Conservation (phyloP, 2,888 invertebrate genomes). For the Drosophila crucigera region DNA sequence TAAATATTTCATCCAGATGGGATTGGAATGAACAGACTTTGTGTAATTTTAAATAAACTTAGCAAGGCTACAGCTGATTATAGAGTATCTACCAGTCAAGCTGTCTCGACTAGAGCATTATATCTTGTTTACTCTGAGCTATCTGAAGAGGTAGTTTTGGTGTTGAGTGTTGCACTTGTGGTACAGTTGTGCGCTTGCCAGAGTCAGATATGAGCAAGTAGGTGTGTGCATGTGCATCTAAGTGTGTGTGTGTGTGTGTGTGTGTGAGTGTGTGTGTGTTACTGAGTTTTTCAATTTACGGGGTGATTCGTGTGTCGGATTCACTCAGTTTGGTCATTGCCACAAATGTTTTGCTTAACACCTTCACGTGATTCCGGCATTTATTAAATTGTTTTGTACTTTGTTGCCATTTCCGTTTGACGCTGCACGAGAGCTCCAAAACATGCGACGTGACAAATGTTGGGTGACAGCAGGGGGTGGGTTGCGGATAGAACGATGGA, state of each 20-base stretch:
- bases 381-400: slow-evolving; percentile 80
- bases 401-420: slow-evolving; percentile 75
- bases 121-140: not conserved
- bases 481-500: not conserved
- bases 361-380: slow-evolving; percentile 82
- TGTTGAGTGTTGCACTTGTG: not conserved
- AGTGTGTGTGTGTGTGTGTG: not conserved
- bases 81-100: not conserved
- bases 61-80: not conserved
- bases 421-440: slow-evolving; percentile 66
- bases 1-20: not conserved
- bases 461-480: slow-evolving; percentile 11
- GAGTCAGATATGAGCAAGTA: not conserved
- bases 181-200: not conserved
- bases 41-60: not conserved
- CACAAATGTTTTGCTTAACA: slow-evolving; percentile 77
- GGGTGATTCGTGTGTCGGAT: slow-evolving; percentile 45
- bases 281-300: slow-evolving; percentile 41
- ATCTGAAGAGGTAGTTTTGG: not conserved
- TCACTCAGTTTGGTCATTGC: slow-evolving; percentile 49
- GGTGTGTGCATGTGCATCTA: not conserved
- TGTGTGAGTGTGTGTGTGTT: slow-evolving; percentile 1
- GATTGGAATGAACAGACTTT: not conserved
- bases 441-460: slow-evolving; percentile 77
- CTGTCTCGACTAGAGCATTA: not conserved